These are phyloP conservation scores for Axis porcinus DNA, from an alignment of 2,113 vertebrate genomes.

Conservation along the genomic window DNA sequence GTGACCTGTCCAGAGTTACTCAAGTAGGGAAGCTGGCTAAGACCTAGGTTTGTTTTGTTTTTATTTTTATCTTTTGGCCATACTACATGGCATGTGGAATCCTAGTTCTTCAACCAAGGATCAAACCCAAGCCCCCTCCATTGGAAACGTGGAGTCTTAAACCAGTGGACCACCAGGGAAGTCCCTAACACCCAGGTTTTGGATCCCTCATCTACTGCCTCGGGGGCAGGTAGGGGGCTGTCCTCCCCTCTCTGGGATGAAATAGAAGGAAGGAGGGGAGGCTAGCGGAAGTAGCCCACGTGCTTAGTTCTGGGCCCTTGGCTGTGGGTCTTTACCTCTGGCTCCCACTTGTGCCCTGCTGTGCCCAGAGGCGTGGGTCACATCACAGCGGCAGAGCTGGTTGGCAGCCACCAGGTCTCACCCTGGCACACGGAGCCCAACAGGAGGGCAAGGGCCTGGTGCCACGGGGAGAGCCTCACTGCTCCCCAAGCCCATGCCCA, in stretches of 20 bases:
- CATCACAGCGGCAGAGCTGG: background rate
- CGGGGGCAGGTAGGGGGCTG: background rate
- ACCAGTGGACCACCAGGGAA: background rate
- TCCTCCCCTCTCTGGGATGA: background rate
- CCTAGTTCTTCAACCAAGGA: background rate
- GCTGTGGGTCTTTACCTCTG: background rate
- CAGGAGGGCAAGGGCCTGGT: background rate
- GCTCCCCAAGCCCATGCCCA: background rate
- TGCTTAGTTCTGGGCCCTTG: background rate
- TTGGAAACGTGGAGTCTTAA: background rate
- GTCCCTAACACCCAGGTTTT: background rate
- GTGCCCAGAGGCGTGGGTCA: background rate
- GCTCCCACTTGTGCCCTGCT: background rate
- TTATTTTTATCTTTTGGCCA: background rate
- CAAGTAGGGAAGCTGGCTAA: background rate
- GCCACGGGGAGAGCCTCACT: background rate
- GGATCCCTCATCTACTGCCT: background rate
- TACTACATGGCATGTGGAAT: background rate
- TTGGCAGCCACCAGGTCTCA: background rate
- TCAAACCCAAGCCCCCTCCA: background rate
- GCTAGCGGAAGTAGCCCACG: background rate
- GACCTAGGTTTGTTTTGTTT: background rate
- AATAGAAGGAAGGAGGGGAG: background rate
- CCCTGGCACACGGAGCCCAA: background rate
- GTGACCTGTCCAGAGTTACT: background rate